Percentiles rank a stretch among this genome's conserved stretches.
Evolutionary conservation across 2,888 invertebrate species (phyloP).

Genomic region (Melikaiella ostensackeni): DNA sequence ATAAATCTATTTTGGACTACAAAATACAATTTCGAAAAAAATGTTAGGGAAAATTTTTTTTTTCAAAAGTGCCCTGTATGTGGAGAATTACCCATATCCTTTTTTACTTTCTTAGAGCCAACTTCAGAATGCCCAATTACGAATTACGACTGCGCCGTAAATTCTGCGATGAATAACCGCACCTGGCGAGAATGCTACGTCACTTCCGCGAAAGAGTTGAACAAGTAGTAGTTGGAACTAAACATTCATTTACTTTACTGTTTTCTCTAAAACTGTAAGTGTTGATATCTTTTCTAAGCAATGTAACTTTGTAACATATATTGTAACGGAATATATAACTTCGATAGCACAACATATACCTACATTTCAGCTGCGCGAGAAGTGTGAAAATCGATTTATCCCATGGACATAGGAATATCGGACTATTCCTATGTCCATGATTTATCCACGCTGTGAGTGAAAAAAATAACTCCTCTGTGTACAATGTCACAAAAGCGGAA

Average conservation of each 20-base stretch:
- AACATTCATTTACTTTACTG: no score
- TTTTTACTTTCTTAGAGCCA: background rate
- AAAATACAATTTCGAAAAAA: no score
- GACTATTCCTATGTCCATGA: no score
- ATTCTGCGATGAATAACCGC: background rate
- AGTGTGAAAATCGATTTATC: background rate
- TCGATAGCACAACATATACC: background rate
- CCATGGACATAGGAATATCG: no score
- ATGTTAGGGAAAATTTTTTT: no score
- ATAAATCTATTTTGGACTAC: no score
- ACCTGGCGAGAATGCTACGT: background rate
- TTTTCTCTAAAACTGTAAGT: no score
- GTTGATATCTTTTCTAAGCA: no score
- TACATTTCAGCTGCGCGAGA: background rate
- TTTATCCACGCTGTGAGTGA: background rate
- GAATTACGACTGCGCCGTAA: background rate
- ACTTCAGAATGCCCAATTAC: slow-evolving; percentile 20
- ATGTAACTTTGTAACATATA: background rate
- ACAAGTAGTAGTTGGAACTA: no score
- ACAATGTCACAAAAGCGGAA: slow-evolving; percentile 5
- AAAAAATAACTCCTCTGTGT: background rate
- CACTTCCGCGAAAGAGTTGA: no score
- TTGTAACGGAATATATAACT: background rate
- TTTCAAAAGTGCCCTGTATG: no score
- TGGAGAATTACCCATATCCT: background rate